Evolutionary conservation across 1,140 invertebrate genomes (phyloP).

Genomic region (Varroa destructor): DNA sequence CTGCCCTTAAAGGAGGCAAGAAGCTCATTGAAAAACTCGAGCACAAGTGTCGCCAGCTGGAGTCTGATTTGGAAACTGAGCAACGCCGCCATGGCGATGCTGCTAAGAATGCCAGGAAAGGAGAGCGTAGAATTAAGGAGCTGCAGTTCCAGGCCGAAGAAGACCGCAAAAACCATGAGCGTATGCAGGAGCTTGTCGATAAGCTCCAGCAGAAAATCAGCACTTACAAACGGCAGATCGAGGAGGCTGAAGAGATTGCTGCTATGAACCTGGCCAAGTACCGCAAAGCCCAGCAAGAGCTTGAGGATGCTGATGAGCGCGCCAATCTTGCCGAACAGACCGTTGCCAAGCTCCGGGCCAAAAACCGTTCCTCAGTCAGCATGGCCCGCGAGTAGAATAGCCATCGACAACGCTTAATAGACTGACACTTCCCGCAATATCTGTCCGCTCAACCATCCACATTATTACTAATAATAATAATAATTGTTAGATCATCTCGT

Average conservation of each 20-base stretch:
- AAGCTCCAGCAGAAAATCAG: constrained; percentile 99
- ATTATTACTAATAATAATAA: constrained; percentile 12
- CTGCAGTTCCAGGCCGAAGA: constrained; percentile 86
- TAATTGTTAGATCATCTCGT: no score
- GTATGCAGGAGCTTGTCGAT: constrained; percentile 93
- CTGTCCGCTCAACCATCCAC: constrained; percentile 1
- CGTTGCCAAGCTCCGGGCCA: constrained; percentile 92
- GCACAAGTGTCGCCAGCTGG: constrained; percentile 56
- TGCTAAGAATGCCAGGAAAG: constrained; percentile 57
- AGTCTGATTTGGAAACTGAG: constrained; percentile 94
- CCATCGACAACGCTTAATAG: no score
- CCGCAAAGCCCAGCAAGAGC: constrained; percentile 65
- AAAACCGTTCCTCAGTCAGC: constrained; percentile 68
- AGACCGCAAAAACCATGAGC: constrained; percentile 92
- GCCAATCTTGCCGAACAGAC: constrained; percentile 93
- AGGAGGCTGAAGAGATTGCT: constrained; percentile 71
- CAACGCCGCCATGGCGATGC: constrained; percentile 53
- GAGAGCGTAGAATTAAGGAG: constrained; percentile 53
- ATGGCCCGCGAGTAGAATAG: constrained; percentile 48
- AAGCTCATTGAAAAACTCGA: constrained; percentile 51
- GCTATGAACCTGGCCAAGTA: constrained; percentile 47
- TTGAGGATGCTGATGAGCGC: constrained; percentile 96
- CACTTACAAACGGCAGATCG: constrained; percentile 98
- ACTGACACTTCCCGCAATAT: not conserved
- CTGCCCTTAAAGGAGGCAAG: constrained; percentile 92